These are phyloP conservation scores for Austrolebias charrua DNA, from an alignment of 2,797 vertebrate species.

Conservation along the genomic window DNA sequence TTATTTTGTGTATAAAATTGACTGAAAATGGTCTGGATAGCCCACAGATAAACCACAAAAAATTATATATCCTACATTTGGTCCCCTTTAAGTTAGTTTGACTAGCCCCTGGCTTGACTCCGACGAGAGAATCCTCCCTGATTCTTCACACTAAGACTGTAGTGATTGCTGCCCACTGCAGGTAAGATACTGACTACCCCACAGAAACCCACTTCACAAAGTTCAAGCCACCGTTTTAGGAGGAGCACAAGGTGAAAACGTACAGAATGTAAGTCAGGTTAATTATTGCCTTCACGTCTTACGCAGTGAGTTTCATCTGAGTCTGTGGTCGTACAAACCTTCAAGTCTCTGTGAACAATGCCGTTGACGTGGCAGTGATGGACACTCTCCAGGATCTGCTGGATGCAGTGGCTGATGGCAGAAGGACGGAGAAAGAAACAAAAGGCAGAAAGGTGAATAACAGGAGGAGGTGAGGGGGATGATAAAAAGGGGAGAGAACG, in stretches of 20 bases:
- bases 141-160: background rate
- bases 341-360: slow-evolving; percentile 88
- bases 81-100: too few species aligned
- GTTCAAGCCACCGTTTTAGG: background rate
- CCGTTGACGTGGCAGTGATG: slow-evolving; percentile 91
- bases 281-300: slow-evolving; percentile 6
- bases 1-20: too few species aligned
- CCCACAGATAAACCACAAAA: too few species aligned
- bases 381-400: slow-evolving; percentile 90
- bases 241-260: background rate
- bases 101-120: too few species aligned
- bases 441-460: slow-evolving; percentile 12
- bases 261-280: slow-evolving; percentile 2
- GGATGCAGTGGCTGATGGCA: slow-evolving; percentile 84
- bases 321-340: slow-evolving; percentile 78
- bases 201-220: background rate
- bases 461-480: slow-evolving; percentile 7
- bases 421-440: slow-evolving; percentile 34
- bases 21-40: too few species aligned
- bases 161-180: background rate
- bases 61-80: too few species aligned
- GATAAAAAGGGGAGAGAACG: slow-evolving; percentile 6
- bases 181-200: background rate
- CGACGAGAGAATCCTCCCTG: background rate
- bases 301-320: slow-evolving; percentile 12